Evolutionary conservation across 2,113 vertebrate genomes (phyloP).

Genomic region (Brachyhypopomus occidentalis): DNA sequence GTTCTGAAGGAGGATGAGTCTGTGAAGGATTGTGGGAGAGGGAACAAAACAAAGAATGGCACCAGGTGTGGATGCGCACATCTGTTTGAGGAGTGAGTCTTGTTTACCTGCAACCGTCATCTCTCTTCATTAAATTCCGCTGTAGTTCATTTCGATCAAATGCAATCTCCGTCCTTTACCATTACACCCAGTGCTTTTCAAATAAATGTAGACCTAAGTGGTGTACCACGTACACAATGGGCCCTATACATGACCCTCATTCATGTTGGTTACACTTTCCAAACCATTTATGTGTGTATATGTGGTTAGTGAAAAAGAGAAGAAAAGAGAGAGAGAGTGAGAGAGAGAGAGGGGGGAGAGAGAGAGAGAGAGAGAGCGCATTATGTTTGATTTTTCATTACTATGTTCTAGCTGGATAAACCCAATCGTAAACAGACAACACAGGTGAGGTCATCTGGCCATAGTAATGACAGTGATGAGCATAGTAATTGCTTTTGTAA

Average conservation of each 20-base stretch:
- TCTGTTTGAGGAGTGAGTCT: too few relatives aligned
- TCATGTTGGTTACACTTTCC: background rate
- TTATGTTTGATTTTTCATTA: slow-evolving; percentile 21
- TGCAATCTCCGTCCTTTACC: background rate
- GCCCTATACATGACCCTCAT: background rate
- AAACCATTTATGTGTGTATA: background rate
- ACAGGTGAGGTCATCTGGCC: slow-evolving; percentile 5
- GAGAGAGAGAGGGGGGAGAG: background rate
- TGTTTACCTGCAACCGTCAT: too few relatives aligned
- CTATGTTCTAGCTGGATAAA: background rate
- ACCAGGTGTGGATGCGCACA: too few relatives aligned
- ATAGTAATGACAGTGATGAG: slow-evolving; percentile 15
- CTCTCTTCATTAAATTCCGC: slow-evolving; percentile 21
- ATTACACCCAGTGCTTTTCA: background rate
- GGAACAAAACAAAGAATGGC: too few relatives aligned
- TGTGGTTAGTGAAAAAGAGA: too few relatives aligned
- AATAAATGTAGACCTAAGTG: background rate
- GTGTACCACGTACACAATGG: too few relatives aligned
- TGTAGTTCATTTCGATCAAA: background rate
- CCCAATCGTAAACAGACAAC: slow-evolving; percentile 17
- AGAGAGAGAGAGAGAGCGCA: background rate
- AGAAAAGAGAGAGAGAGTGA: background rate
- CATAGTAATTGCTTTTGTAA: slow-evolving; percentile 29
- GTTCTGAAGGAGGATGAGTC: too few relatives aligned
- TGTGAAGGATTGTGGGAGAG: too few relatives aligned